Evolutionary conservation across 2,888 invertebrate species (phyloP).

Genomic region (Mythimna impura): DNA sequence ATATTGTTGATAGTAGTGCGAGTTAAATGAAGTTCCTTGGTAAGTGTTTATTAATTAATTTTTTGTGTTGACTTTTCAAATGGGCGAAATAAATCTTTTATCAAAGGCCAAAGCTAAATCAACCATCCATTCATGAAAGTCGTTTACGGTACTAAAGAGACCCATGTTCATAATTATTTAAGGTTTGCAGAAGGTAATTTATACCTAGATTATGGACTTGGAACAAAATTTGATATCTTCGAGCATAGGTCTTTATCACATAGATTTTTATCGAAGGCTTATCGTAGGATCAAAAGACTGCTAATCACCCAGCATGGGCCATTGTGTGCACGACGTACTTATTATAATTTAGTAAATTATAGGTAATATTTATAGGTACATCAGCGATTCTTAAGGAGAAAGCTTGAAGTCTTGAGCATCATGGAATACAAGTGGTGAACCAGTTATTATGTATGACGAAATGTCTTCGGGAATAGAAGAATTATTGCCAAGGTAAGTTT

Average conservation of each 20-base stretch:
- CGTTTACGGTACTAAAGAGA: not conserved
- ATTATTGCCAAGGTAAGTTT: conserved; percentile 9
- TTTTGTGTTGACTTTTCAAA: not conserved
- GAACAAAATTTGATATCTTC: conserved; percentile 11
- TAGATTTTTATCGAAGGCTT: conserved; percentile 31
- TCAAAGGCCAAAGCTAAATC: not conserved
- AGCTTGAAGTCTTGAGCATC: not conserved
- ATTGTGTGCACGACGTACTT: conserved; percentile 32
- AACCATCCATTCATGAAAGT: not conserved
- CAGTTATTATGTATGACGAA: conserved; percentile 3
- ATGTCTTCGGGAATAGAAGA: not conserved
- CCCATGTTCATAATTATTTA: not conserved
- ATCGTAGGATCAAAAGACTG: conserved; percentile 12
- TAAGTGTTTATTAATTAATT: conserved; percentile 21
- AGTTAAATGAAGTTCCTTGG: not conserved
- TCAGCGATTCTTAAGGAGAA: not conserved
- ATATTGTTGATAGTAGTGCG: not conserved
- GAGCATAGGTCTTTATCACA: conserved; percentile 1
- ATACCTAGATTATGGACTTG: not conserved
- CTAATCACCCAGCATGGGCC: conserved; percentile 35
- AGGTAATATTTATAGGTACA: conserved; percentile 2
- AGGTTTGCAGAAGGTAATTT: not conserved
- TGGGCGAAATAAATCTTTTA: too few relatives aligned
- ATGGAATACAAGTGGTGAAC: not conserved
- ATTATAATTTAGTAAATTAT: not conserved